phyloP scores from a whole-genome alignment of 2,113 vertebrate species.

The Neolamprologus tretocephalus region DNA sequence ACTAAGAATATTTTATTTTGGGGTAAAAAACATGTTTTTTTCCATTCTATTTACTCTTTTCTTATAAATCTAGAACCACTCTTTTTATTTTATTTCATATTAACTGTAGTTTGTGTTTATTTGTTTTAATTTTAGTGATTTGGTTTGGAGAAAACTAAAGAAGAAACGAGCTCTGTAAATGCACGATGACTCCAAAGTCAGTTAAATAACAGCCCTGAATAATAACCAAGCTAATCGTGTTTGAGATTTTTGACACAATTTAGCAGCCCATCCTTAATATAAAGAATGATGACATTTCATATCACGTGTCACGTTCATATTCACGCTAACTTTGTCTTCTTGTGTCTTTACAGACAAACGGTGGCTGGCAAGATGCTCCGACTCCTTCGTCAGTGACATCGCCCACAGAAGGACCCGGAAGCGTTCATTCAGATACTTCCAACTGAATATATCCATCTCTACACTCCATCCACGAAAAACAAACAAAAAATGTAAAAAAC shows the following conservation, averaged over 20 bases:
- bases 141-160: neutral
- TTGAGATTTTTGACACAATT: neutral
- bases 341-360: slow-evolving; percentile 82
- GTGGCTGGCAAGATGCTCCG: slow-evolving; percentile 98
- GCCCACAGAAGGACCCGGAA: slow-evolving; percentile 99
- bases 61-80: neutral
- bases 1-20: neutral
- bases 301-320: neutral
- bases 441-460: slow-evolving; percentile 84
- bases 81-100: neutral
- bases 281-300: neutral
- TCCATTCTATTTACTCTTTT: neutral
- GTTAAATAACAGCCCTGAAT: neutral
- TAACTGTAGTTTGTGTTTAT: neutral
- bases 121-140: neutral
- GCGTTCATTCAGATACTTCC: slow-evolving; percentile 99
- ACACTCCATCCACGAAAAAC: slow-evolving; percentile 59
- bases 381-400: slow-evolving; percentile 99
- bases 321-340: neutral
- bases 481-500: slow-evolving; percentile 3
- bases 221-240: neutral
- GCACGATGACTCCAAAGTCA: neutral
- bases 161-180: neutral
- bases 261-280: neutral
- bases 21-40: neutral